Conservation (phyloP, 1,140 invertebrate genomes). For the Camponotus floridanus region DNA sequence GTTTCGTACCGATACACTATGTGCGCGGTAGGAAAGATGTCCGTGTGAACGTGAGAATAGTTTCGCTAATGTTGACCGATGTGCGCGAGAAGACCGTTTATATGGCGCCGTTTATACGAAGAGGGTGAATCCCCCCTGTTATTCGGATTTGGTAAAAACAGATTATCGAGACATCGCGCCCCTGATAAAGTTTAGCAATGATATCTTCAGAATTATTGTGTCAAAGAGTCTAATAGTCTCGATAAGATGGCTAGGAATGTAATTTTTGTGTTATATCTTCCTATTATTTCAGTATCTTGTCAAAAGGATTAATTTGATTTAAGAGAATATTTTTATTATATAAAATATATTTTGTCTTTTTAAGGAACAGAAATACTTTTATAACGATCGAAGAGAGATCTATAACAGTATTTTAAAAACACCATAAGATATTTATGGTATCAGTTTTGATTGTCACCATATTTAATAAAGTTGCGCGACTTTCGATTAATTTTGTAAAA, state of each 20-base stretch:
- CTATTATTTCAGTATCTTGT: not conserved
- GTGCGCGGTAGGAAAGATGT: constrained; percentile 37
- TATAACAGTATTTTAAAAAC: not conserved
- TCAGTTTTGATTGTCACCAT: not conserved
- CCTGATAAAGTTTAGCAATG: not conserved
- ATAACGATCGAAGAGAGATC: constrained; percentile 34
- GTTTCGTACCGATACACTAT: constrained; percentile 19
- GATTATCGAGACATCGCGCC: not conserved
- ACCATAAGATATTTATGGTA: constrained; percentile 15
- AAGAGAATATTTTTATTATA: not conserved
- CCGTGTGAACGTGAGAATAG: constrained; percentile 47
- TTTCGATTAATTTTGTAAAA: not conserved
- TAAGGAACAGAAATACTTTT: not conserved
- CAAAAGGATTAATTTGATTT: not conserved
- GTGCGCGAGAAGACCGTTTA: constrained; percentile 41
- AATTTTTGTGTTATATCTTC: not conserved
- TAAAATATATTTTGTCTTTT: not conserved
- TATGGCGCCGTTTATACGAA: not conserved
- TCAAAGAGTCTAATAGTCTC: not conserved
- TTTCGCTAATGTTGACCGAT: constrained; percentile 45
- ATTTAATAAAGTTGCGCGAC: not conserved
- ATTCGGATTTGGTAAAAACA: constrained; percentile 5
- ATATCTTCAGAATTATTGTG: not conserved
- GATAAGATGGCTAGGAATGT: not conserved
- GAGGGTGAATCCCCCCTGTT: constrained; percentile 15